Percentiles rank a stretch among this genome's conserved stretches.
These are phyloP conservation scores for Chrysolina oricalcia DNA, from an alignment of 2,888 invertebrate genomes.

Conservation along the genomic window DNA sequence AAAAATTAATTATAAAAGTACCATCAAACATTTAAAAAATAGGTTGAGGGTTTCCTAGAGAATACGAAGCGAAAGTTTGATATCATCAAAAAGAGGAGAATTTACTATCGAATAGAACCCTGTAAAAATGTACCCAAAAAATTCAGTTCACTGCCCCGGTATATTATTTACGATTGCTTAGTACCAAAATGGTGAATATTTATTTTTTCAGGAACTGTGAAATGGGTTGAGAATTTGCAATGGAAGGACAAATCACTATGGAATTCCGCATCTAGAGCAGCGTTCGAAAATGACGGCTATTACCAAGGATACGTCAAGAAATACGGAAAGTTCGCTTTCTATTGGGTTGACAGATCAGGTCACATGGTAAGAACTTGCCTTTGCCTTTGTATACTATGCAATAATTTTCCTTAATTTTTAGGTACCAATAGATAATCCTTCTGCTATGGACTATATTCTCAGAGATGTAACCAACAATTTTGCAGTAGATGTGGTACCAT, in stretches of 20 bases:
- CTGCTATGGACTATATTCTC: constrained; percentile 57
- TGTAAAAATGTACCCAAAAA: too few relatives aligned
- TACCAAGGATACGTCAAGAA: constrained; percentile 84
- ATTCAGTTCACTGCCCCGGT: too few relatives aligned
- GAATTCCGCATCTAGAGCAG: constrained; percentile 72
- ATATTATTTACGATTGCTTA: too few relatives aligned
- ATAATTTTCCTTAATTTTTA: constrained; percentile 44
- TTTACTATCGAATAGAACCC: too few relatives aligned
- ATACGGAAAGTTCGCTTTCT: constrained; percentile 81
- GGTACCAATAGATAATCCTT: constrained; percentile 59
- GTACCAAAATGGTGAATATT: neutral
- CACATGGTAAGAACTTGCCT: constrained; percentile 78
- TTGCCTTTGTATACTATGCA: neutral
- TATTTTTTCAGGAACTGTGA: constrained; percentile 48
- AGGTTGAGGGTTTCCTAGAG: too few relatives aligned
- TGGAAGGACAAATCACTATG: constrained; percentile 74
- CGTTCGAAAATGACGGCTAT: constrained; percentile 76
- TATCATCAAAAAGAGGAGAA: too few relatives aligned
- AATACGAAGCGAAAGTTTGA: too few relatives aligned
- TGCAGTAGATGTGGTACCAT: too few relatives aligned
- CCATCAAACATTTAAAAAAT: too few relatives aligned
- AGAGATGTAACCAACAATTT: constrained; percentile 53
- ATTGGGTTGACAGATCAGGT: constrained; percentile 86
- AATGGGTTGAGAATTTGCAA: constrained; percentile 81
- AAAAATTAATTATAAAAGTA: too few relatives aligned